Evolutionary conservation across 2,888 invertebrate species (phyloP), one percentile per base, ranked within the genome.

Genomic region (Matsumyia berberina): DNA sequence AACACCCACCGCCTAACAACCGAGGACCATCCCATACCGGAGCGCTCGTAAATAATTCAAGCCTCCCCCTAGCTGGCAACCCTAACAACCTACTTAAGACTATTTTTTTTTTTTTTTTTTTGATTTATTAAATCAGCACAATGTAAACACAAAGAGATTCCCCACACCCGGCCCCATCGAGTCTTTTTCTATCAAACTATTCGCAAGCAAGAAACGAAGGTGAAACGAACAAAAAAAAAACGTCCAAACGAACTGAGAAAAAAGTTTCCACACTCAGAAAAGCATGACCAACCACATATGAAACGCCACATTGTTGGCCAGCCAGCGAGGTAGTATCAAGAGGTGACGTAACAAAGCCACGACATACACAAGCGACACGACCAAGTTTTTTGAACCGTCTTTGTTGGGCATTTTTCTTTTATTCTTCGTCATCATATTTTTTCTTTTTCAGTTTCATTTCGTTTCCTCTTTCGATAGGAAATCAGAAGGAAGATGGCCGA

Each of bases 51-150:
- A 78, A 83, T 83, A 74, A 79, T 78, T 62, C 62, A 83, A 57
- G 11, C 73, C 73, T 5, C 64, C 55, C 64, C 37, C 31, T 3
- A 57, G 64, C 35, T 58, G 77, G 67, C 79, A 77, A 62, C 73
- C 62, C 78, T 77, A 69, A 74, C 57, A 83, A 57, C 78, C 73
- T 78, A 64, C 79, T 73, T 73, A 73, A 44, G 44, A 73, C 24
- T 51, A 60, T 58, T 66, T 81, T 79, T 53, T 64, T 60, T 78
- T 78, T 83, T 83, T 83, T 58, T 66, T 81, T 79, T 53, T 64
- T 60, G 83, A 83, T 83, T 83, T 83, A 83, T 83, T 73, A 79
- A 79, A 83, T 83, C 83, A 73, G 83, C 78, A 44, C 62, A 73
- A 49, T 69, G 79, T 51, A 74, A 69, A 79, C 69, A 73, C 33